Percentiles rank a stretch among this genome's conserved stretches.
These are phyloP conservation scores for Clamator glandarius DNA, from an alignment of 2,797 vertebrate species.

Conservation along the genomic window DNA sequence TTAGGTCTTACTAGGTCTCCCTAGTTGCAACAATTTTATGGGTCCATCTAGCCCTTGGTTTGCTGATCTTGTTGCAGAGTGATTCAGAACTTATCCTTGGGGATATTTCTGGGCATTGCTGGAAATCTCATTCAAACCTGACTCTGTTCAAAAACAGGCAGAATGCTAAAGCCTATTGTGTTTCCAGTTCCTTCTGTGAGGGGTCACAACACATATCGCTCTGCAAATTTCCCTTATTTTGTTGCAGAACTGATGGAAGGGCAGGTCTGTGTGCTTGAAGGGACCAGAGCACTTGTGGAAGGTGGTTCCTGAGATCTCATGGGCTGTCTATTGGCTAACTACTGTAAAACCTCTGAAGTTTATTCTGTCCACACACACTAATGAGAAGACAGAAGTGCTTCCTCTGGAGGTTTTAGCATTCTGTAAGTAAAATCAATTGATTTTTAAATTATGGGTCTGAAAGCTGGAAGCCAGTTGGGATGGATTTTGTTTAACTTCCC, in stretches of 20 bases:
- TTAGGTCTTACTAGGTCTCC: background rate
- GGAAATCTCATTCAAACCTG: background rate
- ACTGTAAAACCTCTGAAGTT: background rate
- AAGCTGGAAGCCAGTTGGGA: background rate
- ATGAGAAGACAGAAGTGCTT: background rate
- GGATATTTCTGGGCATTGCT: background rate
- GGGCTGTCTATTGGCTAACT: background rate
- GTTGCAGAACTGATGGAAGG: background rate
- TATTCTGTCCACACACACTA: background rate
- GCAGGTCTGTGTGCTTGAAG: background rate
- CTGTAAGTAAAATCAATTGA: background rate
- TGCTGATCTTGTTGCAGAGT: background rate
- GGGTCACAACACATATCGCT: background rate
- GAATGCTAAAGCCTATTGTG: background rate
- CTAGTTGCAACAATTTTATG: background rate
- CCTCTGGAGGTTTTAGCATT: background rate
- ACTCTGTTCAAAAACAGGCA: background rate
- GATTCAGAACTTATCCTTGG: background rate
- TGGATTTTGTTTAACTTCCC: constrained; percentile 26
- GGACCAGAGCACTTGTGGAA: background rate
- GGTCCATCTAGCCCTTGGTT: background rate
- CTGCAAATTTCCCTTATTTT: background rate
- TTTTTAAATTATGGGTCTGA: constrained; percentile 2
- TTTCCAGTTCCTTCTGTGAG: background rate
- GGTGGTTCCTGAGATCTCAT: background rate